Base-by-base conservation (phyloP, 2,797 vertebrate genomes). In the Rhabdomys pumilio region DNA sequence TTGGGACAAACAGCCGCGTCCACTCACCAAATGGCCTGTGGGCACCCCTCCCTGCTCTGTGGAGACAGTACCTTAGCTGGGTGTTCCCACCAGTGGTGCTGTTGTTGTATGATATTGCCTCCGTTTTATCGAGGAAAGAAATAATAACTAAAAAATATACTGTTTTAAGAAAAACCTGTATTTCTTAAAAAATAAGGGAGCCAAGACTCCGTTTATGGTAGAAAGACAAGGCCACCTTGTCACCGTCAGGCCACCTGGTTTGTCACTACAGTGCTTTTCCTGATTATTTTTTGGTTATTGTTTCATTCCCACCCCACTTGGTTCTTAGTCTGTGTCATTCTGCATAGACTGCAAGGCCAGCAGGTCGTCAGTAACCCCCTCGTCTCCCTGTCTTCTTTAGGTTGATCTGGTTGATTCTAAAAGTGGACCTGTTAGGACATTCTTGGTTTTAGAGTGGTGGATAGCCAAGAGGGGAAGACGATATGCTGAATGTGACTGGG, bases 91-190 rank as follows among this genome's bases (percentile, higher is more conserved):
- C 97, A 73, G 95, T 73, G 97, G 94, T 98, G 97, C 98, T 98
- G 98, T 97, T 95, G 97, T 94, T 98, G 98, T 97, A 97, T 97
- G 97, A 96, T 98, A 98, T 95, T 98, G 97, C 98, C 98, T 98
- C 98, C 94, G 98, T 98, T 98, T 98, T 98, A 98, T 98, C 96
- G 98, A 98, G 98, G 98, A 98, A 85, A 98, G 98, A 95, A 95
- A 85, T 93, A 85, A 88, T 96, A 97, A 90, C 91, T 94, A 67
- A 93, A 95, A 95, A 96, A 93, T 34, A 94, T 67, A 93, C 89
- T 92, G 85, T 75, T 91, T 94, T 3, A 83, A 94, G 72, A 93
- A 90, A 92, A 81, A 31, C 6, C 31, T 96, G 53, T 96, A 53
- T 95, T 95, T 96, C 97, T 98, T 75, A 90, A 95, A 98, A 96